Percentiles rank a stretch among this genome's conserved stretches.
Evolutionary conservation across 2,113 vertebrate genomes (phyloP).

Genomic region (Tychaedon coryphoeus): DNA sequence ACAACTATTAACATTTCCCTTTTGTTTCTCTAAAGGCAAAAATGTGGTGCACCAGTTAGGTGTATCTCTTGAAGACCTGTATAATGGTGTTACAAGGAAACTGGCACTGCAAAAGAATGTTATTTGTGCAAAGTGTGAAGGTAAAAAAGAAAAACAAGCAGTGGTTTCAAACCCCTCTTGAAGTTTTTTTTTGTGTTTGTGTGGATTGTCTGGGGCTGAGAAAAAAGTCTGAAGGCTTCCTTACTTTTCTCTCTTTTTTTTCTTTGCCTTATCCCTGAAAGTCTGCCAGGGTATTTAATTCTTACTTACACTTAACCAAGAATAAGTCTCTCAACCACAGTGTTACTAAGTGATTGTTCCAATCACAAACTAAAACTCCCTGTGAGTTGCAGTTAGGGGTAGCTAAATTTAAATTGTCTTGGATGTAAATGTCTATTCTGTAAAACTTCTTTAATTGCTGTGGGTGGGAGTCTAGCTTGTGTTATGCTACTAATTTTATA

Average conservation of each 20-base stretch:
- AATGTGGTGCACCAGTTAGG: conserved; percentile 92
- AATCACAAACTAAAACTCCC: not conserved
- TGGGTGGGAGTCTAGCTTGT: not conserved
- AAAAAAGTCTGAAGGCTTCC: not conserved
- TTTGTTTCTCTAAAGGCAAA: conserved; percentile 78
- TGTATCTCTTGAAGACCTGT: conserved; percentile 92
- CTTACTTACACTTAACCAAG: not conserved
- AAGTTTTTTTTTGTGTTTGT: not conserved
- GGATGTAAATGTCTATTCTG: not conserved
- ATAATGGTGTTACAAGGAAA: conserved; percentile 90
- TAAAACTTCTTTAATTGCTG: not conserved
- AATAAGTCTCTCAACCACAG: not conserved
- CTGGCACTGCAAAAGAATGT: conserved; percentile 94
- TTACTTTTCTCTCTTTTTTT: not conserved
- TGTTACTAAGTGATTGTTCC: not conserved
- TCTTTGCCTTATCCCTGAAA: not conserved
- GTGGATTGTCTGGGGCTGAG: not conserved
- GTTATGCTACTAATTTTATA: not conserved
- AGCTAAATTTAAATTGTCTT: not conserved
- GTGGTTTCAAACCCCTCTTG: not conserved
- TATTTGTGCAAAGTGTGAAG: conserved; percentile 95
- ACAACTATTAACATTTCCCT: not conserved
- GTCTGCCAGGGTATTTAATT: not conserved
- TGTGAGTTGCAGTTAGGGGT: not conserved
- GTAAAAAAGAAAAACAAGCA: conserved; percentile 66